Conservation (phyloP, 2,888 invertebrate species). For the Ophion slaviceki region DNA sequence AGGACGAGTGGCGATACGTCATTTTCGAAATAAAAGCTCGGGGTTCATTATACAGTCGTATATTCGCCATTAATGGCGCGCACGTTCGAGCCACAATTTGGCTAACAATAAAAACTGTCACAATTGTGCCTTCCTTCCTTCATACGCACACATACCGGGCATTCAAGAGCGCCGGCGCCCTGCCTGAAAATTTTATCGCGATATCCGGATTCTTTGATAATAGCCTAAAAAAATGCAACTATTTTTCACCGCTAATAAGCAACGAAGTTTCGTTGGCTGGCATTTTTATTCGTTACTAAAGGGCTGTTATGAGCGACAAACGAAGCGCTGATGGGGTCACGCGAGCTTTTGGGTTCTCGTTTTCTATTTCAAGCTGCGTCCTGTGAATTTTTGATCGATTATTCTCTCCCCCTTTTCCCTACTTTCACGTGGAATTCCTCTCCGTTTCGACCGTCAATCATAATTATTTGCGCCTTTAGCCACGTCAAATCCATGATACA, state of each 20-base stretch:
- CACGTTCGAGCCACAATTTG: background rate
- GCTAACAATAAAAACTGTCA: background rate
- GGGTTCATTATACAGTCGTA: background rate
- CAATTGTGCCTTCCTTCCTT: background rate
- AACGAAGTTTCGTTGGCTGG: background rate
- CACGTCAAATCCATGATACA: constrained; percentile 44
- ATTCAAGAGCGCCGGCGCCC: too few species aligned
- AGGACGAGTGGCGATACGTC: background rate
- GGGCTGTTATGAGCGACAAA: background rate
- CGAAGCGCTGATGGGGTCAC: background rate
- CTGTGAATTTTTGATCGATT: constrained; percentile 38
- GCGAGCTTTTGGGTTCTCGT: background rate
- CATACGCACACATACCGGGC: background rate
- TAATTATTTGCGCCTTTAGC: constrained; percentile 47
- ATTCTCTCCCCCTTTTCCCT: constrained; percentile 7
- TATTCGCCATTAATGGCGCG: background rate
- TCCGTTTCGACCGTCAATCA: constrained; percentile 53
- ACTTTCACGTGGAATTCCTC: background rate
- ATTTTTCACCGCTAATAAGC: background rate
- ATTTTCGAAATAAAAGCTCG: background rate
- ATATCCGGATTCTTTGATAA: too few species aligned
- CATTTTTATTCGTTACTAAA: background rate
- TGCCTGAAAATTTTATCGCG: background rate
- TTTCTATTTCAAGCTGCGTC: background rate
- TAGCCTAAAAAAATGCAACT: background rate